phyloP scores from a whole-genome alignment of 2,113 vertebrate genomes.

The Barnardius zonarius region DNA sequence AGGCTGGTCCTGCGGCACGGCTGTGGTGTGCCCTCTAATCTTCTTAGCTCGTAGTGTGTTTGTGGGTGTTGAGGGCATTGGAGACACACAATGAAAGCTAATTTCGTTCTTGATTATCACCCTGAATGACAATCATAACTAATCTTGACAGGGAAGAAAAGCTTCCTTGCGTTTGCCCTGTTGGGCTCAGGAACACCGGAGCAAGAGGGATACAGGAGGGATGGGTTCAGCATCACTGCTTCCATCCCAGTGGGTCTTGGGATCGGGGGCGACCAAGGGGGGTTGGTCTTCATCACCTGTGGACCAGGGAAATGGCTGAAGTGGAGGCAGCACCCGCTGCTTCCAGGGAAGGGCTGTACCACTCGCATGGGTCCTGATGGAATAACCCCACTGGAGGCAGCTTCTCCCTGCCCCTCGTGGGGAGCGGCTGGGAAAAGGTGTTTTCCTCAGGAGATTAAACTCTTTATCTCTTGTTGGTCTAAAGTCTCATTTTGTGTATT shows the following conservation, averaged over 20 bases:
- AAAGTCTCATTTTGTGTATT: not conserved
- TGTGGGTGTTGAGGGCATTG: not conserved
- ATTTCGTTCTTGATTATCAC: not conserved
- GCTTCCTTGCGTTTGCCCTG: not conserved
- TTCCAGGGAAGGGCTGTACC: not conserved
- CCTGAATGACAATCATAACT: not conserved
- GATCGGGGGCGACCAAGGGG: not conserved
- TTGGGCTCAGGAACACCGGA: not conserved
- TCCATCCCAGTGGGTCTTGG: not conserved
- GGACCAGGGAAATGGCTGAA: not conserved
- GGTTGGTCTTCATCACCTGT: not conserved
- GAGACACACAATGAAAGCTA: not conserved
- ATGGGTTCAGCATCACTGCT: not conserved
- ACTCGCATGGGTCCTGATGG: not conserved
- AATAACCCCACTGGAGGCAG: rapidly evolving
- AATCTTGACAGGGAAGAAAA: not conserved
- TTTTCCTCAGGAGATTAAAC: not conserved
- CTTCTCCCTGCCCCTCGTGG: rapidly evolving
- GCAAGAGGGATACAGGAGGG: not conserved
- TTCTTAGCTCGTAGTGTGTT: not conserved
- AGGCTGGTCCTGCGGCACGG: not conserved
- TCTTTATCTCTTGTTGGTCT: not conserved
- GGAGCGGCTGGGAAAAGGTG: rapidly evolving
- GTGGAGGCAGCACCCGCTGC: rapidly evolving
- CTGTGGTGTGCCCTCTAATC: not conserved